Evolutionary conservation across 2,797 vertebrate species (phyloP), one percentile per base, ranked within the genome.

Genomic region (Peromyscus aztecus): DNA sequence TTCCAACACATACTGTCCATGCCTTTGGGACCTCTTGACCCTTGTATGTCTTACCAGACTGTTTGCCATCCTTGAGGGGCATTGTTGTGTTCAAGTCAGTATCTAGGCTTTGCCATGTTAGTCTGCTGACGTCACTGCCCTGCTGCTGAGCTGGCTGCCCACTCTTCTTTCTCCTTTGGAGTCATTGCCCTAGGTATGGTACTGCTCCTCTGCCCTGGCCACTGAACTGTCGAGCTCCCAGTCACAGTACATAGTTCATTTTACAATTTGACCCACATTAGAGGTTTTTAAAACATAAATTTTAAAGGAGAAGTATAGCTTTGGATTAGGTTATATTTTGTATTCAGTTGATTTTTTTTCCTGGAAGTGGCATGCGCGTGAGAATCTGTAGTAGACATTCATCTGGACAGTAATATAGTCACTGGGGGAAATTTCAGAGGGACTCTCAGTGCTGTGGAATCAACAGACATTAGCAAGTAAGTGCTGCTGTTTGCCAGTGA

Each of bases 341-440:
- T 76, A 37, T 63, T 83, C 65, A 37, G 5, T 92, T 78, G 19
- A 29, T 71, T 73, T 97, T 73, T 97, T 81, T 31, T n/a, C 34
- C 19, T 61, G 49, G 85, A 86, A 49, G 76, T 84, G 31, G 13
- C 29, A 37, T 63, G 16, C 6, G 52, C 59, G 83, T 86, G 57
- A 96, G 81, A 43, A 81, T 16, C 19, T 55, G 19, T 83, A 52
- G 65, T 67, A 10, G 65, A 91, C 57, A 69, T 90, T 69, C 11
- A 80, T 80, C 31, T 89, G 24, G 29, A 17, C 49, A 69, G 29
- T n/a, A 69, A 78, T 69, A 59, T 40, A 80, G 46, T 23, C 37
- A 52, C 34, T 65, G 19, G 59, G 21, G 34, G 85, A 13, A 93
- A 84, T 95, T 46, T 91, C 57, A 93, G 43, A 91, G 77, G 34